Base-by-base conservation (phyloP, 2,113 vertebrate species). In the Sorex araneus region DNA sequence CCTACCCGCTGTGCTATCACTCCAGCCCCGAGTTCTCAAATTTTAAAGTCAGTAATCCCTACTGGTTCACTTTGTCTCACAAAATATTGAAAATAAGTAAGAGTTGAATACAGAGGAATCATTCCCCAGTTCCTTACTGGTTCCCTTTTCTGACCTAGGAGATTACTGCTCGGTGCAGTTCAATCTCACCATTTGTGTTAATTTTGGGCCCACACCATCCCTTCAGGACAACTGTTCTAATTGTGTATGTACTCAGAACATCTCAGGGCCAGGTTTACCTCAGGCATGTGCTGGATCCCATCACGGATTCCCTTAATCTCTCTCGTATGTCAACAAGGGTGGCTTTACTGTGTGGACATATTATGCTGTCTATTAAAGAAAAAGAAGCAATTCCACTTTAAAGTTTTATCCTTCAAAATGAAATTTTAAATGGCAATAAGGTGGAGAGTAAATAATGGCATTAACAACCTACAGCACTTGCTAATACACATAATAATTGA, bases 341-440 rank as follows among this genome's bases (percentile, higher is more conserved):
- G 45, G 1, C 25, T 50, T 89, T 40, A 15, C 6, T 13, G 9
- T 30, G 40, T 60, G 60, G 54, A 40, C 45, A 84, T 64, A 71
- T n/a, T 32, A 5, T 4, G 8, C 23, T 8, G 27, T 57, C 8
- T 74, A 27, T 73, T 73, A 54, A 77, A 40, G 32, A 84, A 28
- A 86, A 32, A 32, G n/a, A 36, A 66, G 3, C 19, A 12, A 4
- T 80, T 2, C 34, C 50, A 67, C 32, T n/a, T 30, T 47, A 47
- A 54, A 77, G 45, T 27, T 87, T 69, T 78, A 9, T 57, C 13
- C 79, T 84, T 82, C 64, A 82, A 89, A 81, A 28, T 69, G 10
- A 18, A 32, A 32, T n/a, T 79, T 90, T 54, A 79, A n/a, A 71
- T 32, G 6, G 4, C 12, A 13, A 15, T 21, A 11, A 84, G 15